Evolutionary conservation across 2,888 invertebrate genomes (phyloP), one percentile per base, ranked within the genome.

Genomic region (Scaptodrosophila latifasciaeformis): DNA sequence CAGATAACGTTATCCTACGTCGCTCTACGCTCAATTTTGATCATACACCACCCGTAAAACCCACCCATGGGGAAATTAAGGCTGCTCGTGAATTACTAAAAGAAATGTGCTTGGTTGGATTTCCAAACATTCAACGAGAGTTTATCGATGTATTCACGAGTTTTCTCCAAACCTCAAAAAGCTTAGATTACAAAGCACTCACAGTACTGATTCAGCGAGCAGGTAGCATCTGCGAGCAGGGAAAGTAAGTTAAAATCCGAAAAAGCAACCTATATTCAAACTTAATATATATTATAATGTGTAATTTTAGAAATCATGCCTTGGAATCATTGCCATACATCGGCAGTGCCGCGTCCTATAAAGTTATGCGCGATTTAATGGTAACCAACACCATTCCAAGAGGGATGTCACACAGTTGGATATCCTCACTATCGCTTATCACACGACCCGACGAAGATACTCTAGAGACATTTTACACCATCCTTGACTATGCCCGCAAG

Each of bases 301-400:
- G 15, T 12, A 3, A 10, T 37, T 37, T 18, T 84, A 95, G 94
- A 59, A 93, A 93, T 80, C 93, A 93, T 72, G 89, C 95, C 15
- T 82, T 94, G 59, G 95, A 96, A 82, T 95, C 96, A 0, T 85
- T 97, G 5, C 96, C 97, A 0, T 94, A 93, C 83, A 91, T 96
- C 34, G 93, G 93, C 2, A 96, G 94, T 63, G 90, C 91, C 0
- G 93, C 94, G 0, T 92, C 96, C 0, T 91, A 96, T 10, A 89
- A 90, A 47, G 87, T 96, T 13, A 96, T 97, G 90, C 92, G 91
- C 57, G 93, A 96, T 78, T 89, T 94, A 84, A 92, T 96, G 53
- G 86, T 92, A 30, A 88, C 88, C 19, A 88, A 89, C 40, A 88
- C 88, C 3, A 88, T 95, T 1, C 87, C 91, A 9, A 88, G 89